A percentile compares a stretch with the other conserved stretches of the same genome.
phyloP scores from a whole-genome alignment of 1,140 invertebrate genomes.

The Hypothenemus hampei region DNA sequence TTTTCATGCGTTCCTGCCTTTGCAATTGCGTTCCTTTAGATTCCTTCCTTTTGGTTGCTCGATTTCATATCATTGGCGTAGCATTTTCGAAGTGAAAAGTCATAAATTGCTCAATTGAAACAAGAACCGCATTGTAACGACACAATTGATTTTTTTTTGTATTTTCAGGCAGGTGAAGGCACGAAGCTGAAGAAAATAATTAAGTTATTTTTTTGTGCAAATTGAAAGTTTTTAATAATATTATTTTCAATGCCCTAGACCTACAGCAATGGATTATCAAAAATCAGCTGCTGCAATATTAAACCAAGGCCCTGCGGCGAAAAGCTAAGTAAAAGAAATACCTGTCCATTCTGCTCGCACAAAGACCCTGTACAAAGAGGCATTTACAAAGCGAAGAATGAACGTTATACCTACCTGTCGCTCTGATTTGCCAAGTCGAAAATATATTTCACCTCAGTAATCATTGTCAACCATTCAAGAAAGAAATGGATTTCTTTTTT shows the following conservation, averaged over 20 bases:
- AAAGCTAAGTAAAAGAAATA: conserved; percentile 39
- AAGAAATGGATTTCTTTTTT: conserved; percentile 27
- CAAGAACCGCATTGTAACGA: no score
- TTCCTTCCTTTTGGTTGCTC: conserved; percentile 12
- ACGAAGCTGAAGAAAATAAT: neutral
- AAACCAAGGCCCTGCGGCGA: conserved; percentile 29
- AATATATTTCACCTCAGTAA: conserved; percentile 41
- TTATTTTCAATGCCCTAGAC: neutral
- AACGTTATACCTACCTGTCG: conserved; percentile 40
- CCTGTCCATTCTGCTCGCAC: conserved; percentile 36
- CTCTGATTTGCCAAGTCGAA: conserved; percentile 42
- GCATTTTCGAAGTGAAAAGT: neutral
- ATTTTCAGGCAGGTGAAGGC: neutral
- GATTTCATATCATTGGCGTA: conserved; percentile 7
- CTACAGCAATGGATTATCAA: conserved; percentile 8
- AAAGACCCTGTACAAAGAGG: conserved; percentile 33
- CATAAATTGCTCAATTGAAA: no score
- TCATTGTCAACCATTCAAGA: conserved; percentile 39
- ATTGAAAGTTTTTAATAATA: neutral
- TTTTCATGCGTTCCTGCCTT: conserved; percentile 11
- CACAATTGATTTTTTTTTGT: no score
- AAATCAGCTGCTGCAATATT: conserved; percentile 28
- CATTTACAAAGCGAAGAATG: conserved; percentile 37
- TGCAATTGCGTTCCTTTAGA: conserved; percentile 9
- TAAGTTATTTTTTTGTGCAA: neutral